These are phyloP conservation scores for Ruditapes philippinarum DNA, from an alignment of 1,140 invertebrate genomes.

Conservation along the genomic window DNA sequence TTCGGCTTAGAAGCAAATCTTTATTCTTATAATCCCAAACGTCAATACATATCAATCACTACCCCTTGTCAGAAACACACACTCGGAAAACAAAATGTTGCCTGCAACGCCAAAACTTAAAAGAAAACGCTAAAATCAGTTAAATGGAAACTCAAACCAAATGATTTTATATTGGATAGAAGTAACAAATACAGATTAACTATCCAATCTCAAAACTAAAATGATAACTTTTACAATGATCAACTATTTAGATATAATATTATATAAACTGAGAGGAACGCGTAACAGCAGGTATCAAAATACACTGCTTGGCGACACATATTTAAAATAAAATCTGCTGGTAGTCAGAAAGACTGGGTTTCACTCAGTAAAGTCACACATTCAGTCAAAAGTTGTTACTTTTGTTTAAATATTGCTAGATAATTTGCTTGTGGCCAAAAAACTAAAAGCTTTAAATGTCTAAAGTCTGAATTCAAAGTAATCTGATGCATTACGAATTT, in stretches of 20 bases:
- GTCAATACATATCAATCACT: conserved; percentile 19
- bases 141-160: too few species aligned
- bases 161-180: too few species aligned
- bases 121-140: too few species aligned
- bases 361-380: background rate
- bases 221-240: too few species aligned
- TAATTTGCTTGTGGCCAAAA: background rate
- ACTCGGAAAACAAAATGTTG: background rate
- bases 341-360: background rate
- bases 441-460: too few species aligned
- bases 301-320: background rate
- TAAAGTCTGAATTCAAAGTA: too few species aligned
- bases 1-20: background rate
- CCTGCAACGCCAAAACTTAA: background rate
- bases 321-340: background rate
- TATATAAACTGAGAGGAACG: background rate
- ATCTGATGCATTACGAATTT: too few species aligned
- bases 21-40: conserved; percentile 3
- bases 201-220: too few species aligned
- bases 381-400: background rate
- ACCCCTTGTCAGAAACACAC: background rate
- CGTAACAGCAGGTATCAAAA: background rate
- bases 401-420: background rate
- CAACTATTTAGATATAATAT: too few species aligned
- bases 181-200: too few species aligned